Percentiles rank a stretch among this genome's conserved stretches.
phyloP scores from a whole-genome alignment of 2,888 invertebrate genomes.

The Hipparchia sbordonii region DNA sequence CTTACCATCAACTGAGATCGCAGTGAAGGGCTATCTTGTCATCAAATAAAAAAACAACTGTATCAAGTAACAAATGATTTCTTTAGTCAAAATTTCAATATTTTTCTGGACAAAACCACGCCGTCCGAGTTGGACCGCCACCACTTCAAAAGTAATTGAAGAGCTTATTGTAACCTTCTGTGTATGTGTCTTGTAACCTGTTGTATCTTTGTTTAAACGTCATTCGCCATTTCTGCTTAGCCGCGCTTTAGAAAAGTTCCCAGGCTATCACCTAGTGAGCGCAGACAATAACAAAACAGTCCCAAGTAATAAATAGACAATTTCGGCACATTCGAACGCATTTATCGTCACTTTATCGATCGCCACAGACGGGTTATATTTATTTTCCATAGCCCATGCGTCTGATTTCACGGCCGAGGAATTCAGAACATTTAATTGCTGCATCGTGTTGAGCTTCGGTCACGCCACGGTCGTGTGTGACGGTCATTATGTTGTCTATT shows the following conservation, averaged over 20 bases:
- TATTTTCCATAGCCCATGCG: conserved; percentile 28
- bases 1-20: too few relatives aligned
- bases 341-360: neutral
- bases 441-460: conserved; percentile 20
- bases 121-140: too few relatives aligned
- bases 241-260: neutral
- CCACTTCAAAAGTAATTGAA: too few relatives aligned
- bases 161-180: too few relatives aligned
- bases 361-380: conserved; percentile 24
- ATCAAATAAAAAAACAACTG: too few relatives aligned
- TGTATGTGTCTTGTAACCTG: too few relatives aligned
- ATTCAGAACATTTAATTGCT: conserved; percentile 32
- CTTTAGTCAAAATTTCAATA: too few relatives aligned
- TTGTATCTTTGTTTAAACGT: too few relatives aligned
- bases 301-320: neutral
- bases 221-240: neutral
- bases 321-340: neutral
- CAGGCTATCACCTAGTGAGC: neutral
- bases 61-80: too few relatives aligned
- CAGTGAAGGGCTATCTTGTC: too few relatives aligned
- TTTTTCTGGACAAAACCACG: too few relatives aligned
- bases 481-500: conserved; percentile 5
- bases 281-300: neutral
- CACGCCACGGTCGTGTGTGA: conserved; percentile 13
- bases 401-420: conserved; percentile 33